phyloP scores from a whole-genome alignment of 2,113 vertebrate genomes.

The Lagopus leucura region DNA sequence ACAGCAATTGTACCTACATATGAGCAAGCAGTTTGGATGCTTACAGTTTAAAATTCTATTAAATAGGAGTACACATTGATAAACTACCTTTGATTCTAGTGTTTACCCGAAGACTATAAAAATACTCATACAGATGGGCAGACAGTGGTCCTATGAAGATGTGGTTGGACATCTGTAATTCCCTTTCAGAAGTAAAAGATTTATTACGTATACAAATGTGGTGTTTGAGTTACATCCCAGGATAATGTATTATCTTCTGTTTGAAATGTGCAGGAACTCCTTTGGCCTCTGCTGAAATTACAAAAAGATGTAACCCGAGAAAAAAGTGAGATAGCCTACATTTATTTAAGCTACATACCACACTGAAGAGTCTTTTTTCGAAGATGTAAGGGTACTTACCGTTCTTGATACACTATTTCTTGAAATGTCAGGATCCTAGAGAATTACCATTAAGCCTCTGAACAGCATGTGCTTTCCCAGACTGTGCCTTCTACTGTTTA shows the following conservation, averaged over 20 bases:
- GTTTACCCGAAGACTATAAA: background rate
- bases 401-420: background rate
- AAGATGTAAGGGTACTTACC: background rate
- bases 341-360: background rate
- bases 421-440: slow-evolving; percentile 23
- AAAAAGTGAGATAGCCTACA: background rate
- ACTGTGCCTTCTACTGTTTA: background rate
- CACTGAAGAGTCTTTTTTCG: background rate
- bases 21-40: background rate
- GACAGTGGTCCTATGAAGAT: background rate
- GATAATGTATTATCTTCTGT: background rate
- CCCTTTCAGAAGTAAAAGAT: background rate
- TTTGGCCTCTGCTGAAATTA: slow-evolving; percentile 13
- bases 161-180: background rate
- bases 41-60: background rate
- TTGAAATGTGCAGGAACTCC: background rate
- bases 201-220: background rate
- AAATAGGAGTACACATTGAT: background rate
- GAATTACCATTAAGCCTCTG: slow-evolving; percentile 1
- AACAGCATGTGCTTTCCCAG: background rate
- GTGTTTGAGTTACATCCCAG: background rate
- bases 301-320: background rate
- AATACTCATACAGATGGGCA: background rate
- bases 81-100: background rate
- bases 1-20: background rate